Percentiles rank a stretch among this genome's conserved stretches.
Conservation (phyloP, 92 coral and sea anemone genomes). For the Siderastrea siderea region DNA sequence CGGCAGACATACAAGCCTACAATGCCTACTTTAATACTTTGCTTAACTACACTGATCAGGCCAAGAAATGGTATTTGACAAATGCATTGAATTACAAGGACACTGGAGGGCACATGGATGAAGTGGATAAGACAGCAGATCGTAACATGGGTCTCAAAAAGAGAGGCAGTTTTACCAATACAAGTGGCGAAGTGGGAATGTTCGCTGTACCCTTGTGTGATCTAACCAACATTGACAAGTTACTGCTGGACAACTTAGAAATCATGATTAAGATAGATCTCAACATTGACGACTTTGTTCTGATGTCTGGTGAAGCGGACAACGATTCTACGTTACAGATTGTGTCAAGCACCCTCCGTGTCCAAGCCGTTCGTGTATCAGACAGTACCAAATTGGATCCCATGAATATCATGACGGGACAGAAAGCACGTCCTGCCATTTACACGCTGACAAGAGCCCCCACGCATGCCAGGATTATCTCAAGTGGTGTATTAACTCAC, state of each 20-base stretch:
- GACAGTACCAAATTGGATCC: conserved; percentile 18
- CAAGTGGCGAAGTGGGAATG: background rate
- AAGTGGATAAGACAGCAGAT: background rate
- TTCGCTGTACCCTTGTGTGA: conserved; percentile 47
- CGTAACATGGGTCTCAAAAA: conserved; percentile 10
- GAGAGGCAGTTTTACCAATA: background rate
- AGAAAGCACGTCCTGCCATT: conserved; percentile 19
- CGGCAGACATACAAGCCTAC: conserved; percentile 50
- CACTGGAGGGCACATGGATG: conserved; percentile 23
- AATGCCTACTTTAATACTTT: conserved; percentile 20
- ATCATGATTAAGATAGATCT: conserved; percentile 36
- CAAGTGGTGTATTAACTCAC: background rate
- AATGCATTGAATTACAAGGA: conserved; percentile 25
- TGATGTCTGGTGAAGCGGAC: conserved; percentile 14
- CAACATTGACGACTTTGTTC: background rate
- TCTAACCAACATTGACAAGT: conserved; percentile 13
- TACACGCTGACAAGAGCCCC: conserved; percentile 13
- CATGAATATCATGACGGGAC: conserved; percentile 11
- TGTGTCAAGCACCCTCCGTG: conserved; percentile 6
- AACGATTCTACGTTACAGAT: conserved; percentile 20
- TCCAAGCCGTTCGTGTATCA: conserved; percentile 8
- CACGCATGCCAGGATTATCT: background rate
- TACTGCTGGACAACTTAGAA: conserved; percentile 6
- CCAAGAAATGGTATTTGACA: conserved; percentile 33
- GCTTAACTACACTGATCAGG: conserved; percentile 42